Conservation (phyloP, 2,888 invertebrate species). For the Eugnorisma glareosa region DNA sequence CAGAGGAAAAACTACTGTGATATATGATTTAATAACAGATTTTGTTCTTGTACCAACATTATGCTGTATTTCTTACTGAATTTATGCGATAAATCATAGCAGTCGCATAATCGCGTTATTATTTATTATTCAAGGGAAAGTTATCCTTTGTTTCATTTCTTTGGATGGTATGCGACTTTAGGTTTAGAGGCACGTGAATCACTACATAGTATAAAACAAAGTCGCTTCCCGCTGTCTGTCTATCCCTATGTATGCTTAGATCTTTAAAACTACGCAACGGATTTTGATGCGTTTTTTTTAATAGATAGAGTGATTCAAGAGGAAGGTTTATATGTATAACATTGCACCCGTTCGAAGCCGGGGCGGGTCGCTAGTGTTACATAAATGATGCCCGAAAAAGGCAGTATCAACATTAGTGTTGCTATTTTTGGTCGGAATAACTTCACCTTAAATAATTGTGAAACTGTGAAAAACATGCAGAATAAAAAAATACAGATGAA, state of each 20-base stretch:
- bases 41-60: constrained; percentile 31
- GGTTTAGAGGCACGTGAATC: background rate
- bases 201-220: too few relatives aligned
- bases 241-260: too few relatives aligned
- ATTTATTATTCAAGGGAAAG: constrained; percentile 9
- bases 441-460: background rate
- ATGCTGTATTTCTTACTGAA: constrained; percentile 19
- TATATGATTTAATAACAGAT: constrained; percentile 55
- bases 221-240: too few relatives aligned
- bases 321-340: too few relatives aligned
- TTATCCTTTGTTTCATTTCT: background rate
- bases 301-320: too few relatives aligned
- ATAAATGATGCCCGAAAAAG: background rate
- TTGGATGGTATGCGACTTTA: background rate
- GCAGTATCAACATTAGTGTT: background rate
- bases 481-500: background rate
- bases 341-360: too few relatives aligned
- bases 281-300: too few relatives aligned
- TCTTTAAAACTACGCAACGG: too few relatives aligned
- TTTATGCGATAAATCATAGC: constrained; percentile 21
- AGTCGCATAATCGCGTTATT: background rate
- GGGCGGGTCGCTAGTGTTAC: too few relatives aligned
- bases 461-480: background rate
- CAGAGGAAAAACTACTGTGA: constrained; percentile 38
- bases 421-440: background rate